Evolutionary conservation across 2,888 invertebrate species (phyloP).

Genomic region (Troglohyphantes excavatus): DNA sequence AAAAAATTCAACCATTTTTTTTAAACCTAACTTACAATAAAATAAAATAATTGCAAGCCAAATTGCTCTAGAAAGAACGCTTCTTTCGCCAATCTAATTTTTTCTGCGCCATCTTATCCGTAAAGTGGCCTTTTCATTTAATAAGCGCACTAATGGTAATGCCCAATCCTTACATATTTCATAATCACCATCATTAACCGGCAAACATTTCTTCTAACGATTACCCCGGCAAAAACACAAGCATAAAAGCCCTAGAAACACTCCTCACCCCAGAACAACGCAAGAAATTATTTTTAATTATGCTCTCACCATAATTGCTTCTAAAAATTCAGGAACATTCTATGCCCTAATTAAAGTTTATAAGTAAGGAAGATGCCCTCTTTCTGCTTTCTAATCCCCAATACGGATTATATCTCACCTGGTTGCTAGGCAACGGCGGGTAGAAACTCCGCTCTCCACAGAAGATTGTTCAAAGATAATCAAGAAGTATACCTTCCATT

Average conservation of each 20-base stretch:
- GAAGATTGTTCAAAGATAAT: constrained; percentile 58
- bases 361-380: constrained; percentile 15
- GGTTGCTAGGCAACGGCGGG: constrained; percentile 51
- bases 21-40: too few species aligned
- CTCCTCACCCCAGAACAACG: constrained; percentile 6
- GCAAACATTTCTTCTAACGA: neutral
- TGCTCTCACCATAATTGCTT: constrained; percentile 13
- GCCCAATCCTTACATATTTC: constrained; percentile 24
- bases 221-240: neutral
- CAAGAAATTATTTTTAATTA: constrained; percentile 25
- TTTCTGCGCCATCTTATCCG: neutral
- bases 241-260: neutral
- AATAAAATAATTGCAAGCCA: neutral
- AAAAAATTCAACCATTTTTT: too few species aligned
- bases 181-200: neutral
- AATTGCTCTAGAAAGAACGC: neutral
- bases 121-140: constrained; percentile 8
- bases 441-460: neutral
- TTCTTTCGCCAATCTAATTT: neutral
- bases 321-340: neutral
- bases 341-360: constrained; percentile 51
- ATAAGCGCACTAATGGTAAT: constrained; percentile 1
- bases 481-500: constrained; percentile 8
- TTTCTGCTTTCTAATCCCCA: constrained; percentile 15
- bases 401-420: constrained; percentile 47